phyloP scores from a whole-genome alignment of 37 sponge, comb jelly and placozoan species.

The Hormiphora californensis region DNA sequence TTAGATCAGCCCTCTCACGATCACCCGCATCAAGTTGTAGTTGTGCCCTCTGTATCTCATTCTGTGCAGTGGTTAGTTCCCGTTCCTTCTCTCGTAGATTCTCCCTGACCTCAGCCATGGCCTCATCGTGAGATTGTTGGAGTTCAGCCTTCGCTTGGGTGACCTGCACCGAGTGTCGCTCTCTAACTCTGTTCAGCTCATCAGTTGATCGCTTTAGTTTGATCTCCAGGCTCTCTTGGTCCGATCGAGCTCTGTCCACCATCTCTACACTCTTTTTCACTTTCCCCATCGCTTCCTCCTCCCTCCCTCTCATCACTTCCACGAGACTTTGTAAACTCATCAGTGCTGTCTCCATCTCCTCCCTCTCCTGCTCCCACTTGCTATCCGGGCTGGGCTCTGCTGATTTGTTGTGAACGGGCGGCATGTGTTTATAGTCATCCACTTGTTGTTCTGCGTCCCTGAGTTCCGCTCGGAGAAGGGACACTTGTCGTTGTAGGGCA shows the following conservation, averaged over 20 bases:
- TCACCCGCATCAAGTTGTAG: slow-evolving; percentile 40
- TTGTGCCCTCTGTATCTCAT: slow-evolving; percentile 25
- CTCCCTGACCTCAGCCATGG: slow-evolving; percentile 3
- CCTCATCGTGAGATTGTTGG: slow-evolving; percentile 33
- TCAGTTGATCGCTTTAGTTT: background rate
- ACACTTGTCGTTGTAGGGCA: slow-evolving; percentile 16
- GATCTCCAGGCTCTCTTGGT: slow-evolving; percentile 32
- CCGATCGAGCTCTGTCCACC: slow-evolving; percentile 40
- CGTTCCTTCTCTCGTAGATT: background rate
- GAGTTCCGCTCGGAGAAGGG: background rate
- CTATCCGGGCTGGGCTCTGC: no score
- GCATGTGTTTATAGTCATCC: background rate
- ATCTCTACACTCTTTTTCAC: slow-evolving; percentile 53
- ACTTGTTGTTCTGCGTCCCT: background rate
- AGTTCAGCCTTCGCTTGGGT: slow-evolving; percentile 49
- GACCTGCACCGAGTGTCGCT: slow-evolving; percentile 30
- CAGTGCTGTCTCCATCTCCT: slow-evolving; percentile 44
- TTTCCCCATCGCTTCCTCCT: slow-evolving; percentile 38
- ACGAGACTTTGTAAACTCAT: slow-evolving; percentile 15
- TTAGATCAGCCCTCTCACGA: slow-evolving; percentile 24
- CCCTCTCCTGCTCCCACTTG: slow-evolving; percentile 11
- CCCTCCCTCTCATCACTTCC: slow-evolving; percentile 41
- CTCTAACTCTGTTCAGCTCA: slow-evolving; percentile 46
- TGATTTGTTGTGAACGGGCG: background rate
- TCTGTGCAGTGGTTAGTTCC: background rate